Base-by-base conservation (phyloP, 2,797 vertebrate genomes). In the Spinus olivaceus region DNA sequence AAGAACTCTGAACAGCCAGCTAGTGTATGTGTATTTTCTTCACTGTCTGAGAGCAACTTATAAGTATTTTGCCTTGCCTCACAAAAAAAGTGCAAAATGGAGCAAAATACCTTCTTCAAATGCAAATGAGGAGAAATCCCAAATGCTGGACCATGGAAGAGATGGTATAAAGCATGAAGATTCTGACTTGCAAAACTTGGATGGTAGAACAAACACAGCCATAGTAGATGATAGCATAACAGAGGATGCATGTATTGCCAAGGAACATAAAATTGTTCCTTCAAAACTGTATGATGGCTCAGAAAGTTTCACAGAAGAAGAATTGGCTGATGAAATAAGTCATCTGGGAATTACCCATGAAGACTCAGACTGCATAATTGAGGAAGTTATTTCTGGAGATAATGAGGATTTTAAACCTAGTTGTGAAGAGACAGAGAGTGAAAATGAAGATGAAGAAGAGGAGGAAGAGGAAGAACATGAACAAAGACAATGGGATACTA, bases 11-110 rank as follows among this genome's bases (percentile, higher is more conserved):
- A 99, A 98, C 97, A 99, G 98, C 96, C 99, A 99, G 91, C 97
- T 99, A 46, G 98, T 99, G 56, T 99, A 98, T 69, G 99, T 99
- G 24, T 99, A 99, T 96, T 98, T 99, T 93, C 96, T 99, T 96
- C 99, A 99, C 95, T 99, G 99, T 97, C 98, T 99, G 95, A 99
- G 99, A 97, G 97, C 98, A 93, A 99, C 99, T 11, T 99, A 99
- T 82, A 99, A 99, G 94, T 99, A 99, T 97, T 99, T 99, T 97
- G 99, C 99, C 64, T 96, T 98, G 96, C 98, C 98, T 42, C 98
- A 98, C 81, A 98, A 97, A 93, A 90, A 84, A 85, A 35, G 5
- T 76, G 63, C 88, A 92, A 97, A 97, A 92, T 78, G 87, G 41
- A 96, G 53, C 47, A 95, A 95, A 92, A 92, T 77, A 46, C 96